Conservation (phyloP, 2,888 invertebrate species). For the Rapana venosa region DNA sequence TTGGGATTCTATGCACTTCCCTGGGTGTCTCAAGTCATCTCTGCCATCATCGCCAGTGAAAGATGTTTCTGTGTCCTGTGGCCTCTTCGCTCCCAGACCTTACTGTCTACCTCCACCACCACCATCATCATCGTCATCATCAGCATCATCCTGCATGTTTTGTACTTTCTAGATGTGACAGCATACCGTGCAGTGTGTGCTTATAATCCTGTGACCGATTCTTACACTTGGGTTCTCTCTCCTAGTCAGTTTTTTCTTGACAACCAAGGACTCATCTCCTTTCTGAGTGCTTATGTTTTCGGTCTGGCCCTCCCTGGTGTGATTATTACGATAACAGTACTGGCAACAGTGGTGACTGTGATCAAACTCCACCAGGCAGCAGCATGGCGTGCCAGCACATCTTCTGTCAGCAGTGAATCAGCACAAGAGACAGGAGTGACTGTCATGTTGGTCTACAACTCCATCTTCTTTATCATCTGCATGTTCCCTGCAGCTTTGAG, state of each 20-base stretch:
- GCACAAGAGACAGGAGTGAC: background rate
- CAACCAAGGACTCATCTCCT: background rate
- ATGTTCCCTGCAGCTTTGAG: background rate
- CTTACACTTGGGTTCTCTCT: background rate
- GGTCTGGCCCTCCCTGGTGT: background rate
- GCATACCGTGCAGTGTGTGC: background rate
- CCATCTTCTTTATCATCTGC: constrained; percentile 16
- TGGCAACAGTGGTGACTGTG: background rate
- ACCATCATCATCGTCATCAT: background rate
- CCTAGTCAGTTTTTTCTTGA: background rate
- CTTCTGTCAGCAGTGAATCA: background rate
- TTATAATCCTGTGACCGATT: background rate
- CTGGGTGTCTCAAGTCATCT: background rate
- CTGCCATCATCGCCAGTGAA: constrained; percentile 2
- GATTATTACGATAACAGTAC: background rate
- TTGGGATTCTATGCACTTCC: background rate
- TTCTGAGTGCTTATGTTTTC: background rate
- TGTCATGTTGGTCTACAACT: background rate
- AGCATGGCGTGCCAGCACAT: background rate
- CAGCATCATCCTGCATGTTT: background rate
- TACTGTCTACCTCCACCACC: background rate
- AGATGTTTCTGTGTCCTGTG: background rate
- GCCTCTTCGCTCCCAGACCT: background rate
- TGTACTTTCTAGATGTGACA: background rate
- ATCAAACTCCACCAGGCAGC: background rate